Conservation (phyloP, 1,140 invertebrate species). For the Aporrectodea caliginosa region DNA sequence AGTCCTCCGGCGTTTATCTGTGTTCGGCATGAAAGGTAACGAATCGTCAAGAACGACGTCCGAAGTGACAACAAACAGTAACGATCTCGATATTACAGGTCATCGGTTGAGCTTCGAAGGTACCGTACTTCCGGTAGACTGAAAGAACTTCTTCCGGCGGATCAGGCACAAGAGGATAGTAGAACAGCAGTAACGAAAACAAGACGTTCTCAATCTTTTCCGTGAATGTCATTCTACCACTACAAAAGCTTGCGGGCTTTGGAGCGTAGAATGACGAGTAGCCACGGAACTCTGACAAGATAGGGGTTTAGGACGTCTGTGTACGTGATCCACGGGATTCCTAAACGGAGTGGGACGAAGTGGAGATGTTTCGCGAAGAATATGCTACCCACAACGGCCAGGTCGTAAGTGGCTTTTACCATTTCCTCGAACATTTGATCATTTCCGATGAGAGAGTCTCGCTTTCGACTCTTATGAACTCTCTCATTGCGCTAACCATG, state of each 20-base stretch:
- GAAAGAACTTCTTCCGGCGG: constrained; percentile 3
- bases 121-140: background rate
- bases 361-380: background rate
- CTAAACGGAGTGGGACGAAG: constrained; percentile 14
- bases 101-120: background rate
- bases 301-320: constrained; percentile 12
- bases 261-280: constrained; percentile 7
- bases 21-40: constrained; percentile 3
- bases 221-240: constrained; percentile 5
- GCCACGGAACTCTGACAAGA: constrained; percentile 12
- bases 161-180: background rate
- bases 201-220: constrained; percentile 8
- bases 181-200: background rate
- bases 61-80: background rate
- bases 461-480: background rate
- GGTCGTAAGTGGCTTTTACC: constrained; percentile 17
- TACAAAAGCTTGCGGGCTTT: background rate
- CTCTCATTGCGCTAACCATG: background rate
- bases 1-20: constrained; percentile 15
- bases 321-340: constrained; percentile 17
- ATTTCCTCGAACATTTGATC: constrained; percentile 8
- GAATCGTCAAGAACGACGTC: constrained; percentile 1
- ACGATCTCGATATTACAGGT: background rate
- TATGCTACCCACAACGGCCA: constrained; percentile 12
- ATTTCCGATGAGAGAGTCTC: background rate